These are phyloP conservation scores for Thamnophis sirtalis DNA, from an alignment of 2,113 vertebrate species.

Conservation along the genomic window DNA sequence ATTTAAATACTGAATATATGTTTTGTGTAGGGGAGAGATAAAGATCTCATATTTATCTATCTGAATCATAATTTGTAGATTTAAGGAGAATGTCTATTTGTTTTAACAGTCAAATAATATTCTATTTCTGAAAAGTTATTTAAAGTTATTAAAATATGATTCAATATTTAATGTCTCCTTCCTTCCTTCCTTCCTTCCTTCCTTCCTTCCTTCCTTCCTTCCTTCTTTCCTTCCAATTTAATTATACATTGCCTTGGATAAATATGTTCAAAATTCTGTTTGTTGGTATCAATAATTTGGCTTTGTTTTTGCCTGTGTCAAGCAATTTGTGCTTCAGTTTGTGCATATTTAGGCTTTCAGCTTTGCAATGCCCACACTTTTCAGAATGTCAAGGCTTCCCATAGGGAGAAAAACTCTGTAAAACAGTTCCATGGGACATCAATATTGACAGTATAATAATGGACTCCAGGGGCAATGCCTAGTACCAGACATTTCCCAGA, in stretches of 20 bases:
- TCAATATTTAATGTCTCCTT: not conserved
- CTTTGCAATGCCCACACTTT: not conserved
- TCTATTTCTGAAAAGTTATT: not conserved
- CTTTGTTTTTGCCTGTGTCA: not conserved
- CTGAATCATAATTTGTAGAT: not conserved
- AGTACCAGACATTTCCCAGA: not conserved
- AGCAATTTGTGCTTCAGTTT: not conserved
- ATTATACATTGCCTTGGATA: not conserved
- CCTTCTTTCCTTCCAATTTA: not conserved
- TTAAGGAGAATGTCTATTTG: not conserved
- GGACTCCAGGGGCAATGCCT: not conserved
- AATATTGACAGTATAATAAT: not conserved
- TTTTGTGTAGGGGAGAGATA: not conserved
- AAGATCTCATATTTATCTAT: not conserved
- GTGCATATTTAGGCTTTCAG: not conserved
- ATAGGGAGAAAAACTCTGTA: not conserved
- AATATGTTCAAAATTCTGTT: not conserved
- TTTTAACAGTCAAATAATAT: not conserved
- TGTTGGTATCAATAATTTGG: not conserved
- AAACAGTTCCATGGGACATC: not conserved
- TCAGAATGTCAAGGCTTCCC: slow-evolving; percentile 3
- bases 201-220: not conserved
- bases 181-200: not conserved
- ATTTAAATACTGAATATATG: too few species aligned
- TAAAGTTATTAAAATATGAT: too few species aligned